Base-by-base conservation (phyloP, 2,888 invertebrate species). In the Tenodera sinensis region DNA sequence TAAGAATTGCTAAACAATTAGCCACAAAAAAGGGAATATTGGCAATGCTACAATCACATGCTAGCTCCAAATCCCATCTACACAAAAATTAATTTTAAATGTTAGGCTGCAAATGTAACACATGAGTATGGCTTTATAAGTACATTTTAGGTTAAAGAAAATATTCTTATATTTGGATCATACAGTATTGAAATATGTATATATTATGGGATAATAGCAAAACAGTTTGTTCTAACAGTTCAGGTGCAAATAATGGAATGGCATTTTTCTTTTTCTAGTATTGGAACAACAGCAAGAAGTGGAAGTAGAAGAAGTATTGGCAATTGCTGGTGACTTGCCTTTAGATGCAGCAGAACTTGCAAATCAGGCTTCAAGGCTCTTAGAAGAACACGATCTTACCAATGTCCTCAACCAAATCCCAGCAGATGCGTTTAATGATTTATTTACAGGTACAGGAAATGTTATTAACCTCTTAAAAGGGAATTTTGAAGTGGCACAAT, bases 341-440 rank as follows among this genome's bases (percentile, higher is more conserved):
- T 92, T 94, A 89, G 94, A 94, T 91, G 93, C 94, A 25, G 92
- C 92, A 28, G 93, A 93, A 84, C 94, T 96, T 90, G 96, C 95
- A 88, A 95, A 95, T 91, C 96, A 96, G 94, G 96, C 95, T 89
- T 94, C 93, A 91, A 95, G 94, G 93, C 95, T 96, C 86, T 93
- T 96, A 91, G 96, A 97, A 92, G 96, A 96, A 92, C 95, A 96
- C 90, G 97, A 97, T 92, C 95, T 97, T 92, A 96, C 96, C 90
- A 97, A 96, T 92, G 97, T 97, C 90, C 94, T 97, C 90, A 97
- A 96, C 93, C 96, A 96, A 92, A 95, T 97, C 92, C 96, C 97
- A 90, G 96, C 96, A 90, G 97, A 97, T 93, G 97, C 97, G 92
- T 97, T 97, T 93, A 97, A 96, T 93, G 97, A 97, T 93, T 94